Evolutionary conservation across 2,888 invertebrate species (phyloP).

Genomic region (Rhagonycha fulva): DNA sequence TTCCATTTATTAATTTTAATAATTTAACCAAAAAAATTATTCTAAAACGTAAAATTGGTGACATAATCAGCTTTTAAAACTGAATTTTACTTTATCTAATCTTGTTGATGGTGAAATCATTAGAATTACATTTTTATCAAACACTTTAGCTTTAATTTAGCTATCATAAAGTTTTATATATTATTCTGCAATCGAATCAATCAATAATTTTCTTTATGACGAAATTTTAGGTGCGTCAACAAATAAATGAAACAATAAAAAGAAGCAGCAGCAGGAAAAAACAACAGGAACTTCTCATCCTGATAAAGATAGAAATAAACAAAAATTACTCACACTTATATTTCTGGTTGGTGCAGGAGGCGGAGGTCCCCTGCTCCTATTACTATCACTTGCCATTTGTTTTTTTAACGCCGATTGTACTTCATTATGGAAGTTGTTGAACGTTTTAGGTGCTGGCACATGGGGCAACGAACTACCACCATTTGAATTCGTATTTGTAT

Average conservation of each 20-base stretch:
- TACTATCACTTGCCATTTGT: conserved; percentile 52
- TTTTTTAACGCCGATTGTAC: conserved; percentile 43
- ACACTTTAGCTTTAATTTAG: not conserved
- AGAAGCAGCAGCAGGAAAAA: not conserved
- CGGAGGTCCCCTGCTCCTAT: conserved; percentile 73
- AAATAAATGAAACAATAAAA: not conserved
- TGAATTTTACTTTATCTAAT: not conserved
- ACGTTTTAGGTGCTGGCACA: conserved; percentile 38
- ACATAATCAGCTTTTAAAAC: not conserved
- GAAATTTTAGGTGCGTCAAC: not conserved
- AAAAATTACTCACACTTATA: conserved; percentile 38
- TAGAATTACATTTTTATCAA: not conserved
- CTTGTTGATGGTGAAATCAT: not conserved
- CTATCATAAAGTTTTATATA: not conserved
- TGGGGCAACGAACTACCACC: conserved; percentile 24
- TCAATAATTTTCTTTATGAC: not conserved
- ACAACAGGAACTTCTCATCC: not conserved
- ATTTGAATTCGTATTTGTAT: conserved; percentile 14
- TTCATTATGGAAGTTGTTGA: conserved; percentile 49
- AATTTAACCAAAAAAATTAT: not conserved
- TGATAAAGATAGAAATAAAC: not conserved
- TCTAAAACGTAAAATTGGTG: not conserved
- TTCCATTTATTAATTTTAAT: not conserved
- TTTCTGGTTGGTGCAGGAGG: conserved; percentile 72
- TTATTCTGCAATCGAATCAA: not conserved